Evolutionary conservation across 1,140 invertebrate genomes (phyloP).

Genomic region (Drosophila aff.): DNA sequence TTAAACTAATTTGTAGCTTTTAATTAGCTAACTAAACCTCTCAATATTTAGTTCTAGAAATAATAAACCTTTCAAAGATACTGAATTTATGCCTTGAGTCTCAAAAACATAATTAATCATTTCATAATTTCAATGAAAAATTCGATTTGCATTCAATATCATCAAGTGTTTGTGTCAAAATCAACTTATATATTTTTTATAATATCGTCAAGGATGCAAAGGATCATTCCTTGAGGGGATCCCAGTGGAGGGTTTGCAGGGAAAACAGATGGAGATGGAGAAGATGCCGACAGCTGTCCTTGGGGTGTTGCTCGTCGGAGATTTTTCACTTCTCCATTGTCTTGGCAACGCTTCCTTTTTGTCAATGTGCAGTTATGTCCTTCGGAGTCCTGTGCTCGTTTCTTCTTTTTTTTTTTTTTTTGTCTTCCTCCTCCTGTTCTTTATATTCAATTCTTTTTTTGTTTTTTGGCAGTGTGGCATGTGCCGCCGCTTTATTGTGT

Average conservation of each 20-base stretch:
- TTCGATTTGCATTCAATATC: neutral
- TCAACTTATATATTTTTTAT: neutral
- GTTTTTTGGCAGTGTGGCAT: constrained; percentile 59
- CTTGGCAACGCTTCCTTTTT: constrained; percentile 49
- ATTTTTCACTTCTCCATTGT: constrained; percentile 75
- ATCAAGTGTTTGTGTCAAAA: constrained; percentile 2
- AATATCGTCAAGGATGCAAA: neutral
- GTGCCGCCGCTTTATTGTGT: constrained; percentile 51
- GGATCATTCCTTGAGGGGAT: constrained; percentile 2
- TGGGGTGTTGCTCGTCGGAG: constrained; percentile 59
- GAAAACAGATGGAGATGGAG: constrained; percentile 40
- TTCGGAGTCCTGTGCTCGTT: constrained; percentile 1
- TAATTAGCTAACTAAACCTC: neutral
- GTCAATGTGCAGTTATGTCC: constrained; percentile 48
- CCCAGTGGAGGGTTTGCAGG: neutral
- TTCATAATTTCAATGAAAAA: neutral
- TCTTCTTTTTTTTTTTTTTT: constrained; percentile 3
- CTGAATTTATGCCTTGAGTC: too few relatives aligned
- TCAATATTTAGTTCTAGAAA: neutral
- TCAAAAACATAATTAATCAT: neutral
- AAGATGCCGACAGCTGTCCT: constrained; percentile 69
- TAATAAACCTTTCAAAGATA: neutral
- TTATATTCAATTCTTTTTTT: constrained; percentile 14
- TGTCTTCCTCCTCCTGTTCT: constrained; percentile 16
- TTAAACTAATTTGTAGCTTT: neutral